Conservation (phyloP, 2,888 invertebrate genomes). For the Venusia cambrica region DNA sequence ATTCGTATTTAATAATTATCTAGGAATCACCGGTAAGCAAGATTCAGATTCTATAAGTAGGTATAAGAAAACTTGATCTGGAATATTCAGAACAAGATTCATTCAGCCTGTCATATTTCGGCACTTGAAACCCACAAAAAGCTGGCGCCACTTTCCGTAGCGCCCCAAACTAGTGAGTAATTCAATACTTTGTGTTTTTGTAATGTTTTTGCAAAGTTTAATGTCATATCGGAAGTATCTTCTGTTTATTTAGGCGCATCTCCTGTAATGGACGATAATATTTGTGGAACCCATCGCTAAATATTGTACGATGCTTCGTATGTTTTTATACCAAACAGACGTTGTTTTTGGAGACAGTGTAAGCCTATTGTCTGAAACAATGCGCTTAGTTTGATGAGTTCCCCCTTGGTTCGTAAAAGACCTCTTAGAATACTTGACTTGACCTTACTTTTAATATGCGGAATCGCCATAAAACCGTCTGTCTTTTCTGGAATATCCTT, state of each 20-base stretch:
- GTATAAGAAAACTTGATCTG: too few relatives aligned
- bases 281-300: constrained; percentile 52
- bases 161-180: constrained; percentile 52
- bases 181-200: constrained; percentile 56
- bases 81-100: too few relatives aligned
- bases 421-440: too few relatives aligned
- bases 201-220: constrained; percentile 63
- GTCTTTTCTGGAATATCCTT: too few relatives aligned
- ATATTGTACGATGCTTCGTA: constrained; percentile 45
- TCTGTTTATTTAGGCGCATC: constrained; percentile 64
- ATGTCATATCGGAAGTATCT: constrained; percentile 65
- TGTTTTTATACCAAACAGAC: constrained; percentile 55
- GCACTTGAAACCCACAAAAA: constrained; percentile 39
- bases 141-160: constrained; percentile 51
- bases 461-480: too few relatives aligned
- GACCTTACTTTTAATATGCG: too few relatives aligned
- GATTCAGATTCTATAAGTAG: too few relatives aligned
- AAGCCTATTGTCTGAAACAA: constrained; percentile 25
- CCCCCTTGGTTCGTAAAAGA: constrained; percentile 4
- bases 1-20: too few relatives aligned
- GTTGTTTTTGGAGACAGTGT: constrained; percentile 28
- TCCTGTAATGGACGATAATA: constrained; percentile 65
- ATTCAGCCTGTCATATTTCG: constrained; percentile 42
- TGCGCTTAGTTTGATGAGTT: constrained; percentile 16
- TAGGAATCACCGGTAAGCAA: too few relatives aligned